A percentile compares a stretch with the other conserved stretches of the same genome.
Evolutionary conservation across 2,888 invertebrate species (phyloP).

Genomic region (Clivina fossor): DNA sequence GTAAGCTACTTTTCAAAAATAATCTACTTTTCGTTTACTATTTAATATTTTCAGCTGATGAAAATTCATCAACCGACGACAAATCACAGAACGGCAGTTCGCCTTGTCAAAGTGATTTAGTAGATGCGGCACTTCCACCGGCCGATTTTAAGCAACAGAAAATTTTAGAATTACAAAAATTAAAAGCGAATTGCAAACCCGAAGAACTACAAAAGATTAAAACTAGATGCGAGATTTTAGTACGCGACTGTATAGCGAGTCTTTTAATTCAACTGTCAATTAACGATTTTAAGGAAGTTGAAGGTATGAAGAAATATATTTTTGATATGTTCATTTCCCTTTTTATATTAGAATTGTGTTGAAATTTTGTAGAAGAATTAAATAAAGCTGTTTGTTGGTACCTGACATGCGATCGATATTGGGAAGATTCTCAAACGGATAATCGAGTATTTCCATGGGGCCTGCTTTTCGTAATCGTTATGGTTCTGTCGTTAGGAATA

Average conservation of each 20-base stretch:
- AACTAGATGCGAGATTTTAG: slow-evolving; percentile 61
- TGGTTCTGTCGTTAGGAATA: slow-evolving; percentile 78
- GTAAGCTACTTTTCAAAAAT: slow-evolving; percentile 14
- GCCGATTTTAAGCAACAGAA: slow-evolving; percentile 67
- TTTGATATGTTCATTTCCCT: too few species aligned
- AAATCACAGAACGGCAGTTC: slow-evolving; percentile 48
- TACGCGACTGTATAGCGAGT: slow-evolving; percentile 81
- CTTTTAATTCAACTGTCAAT: slow-evolving; percentile 76
- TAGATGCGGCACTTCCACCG: slow-evolving; percentile 70
- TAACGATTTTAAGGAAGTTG: slow-evolving; percentile 83
- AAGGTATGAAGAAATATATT: too few species aligned
- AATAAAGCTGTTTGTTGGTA: slow-evolving; percentile 91
- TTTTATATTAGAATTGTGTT: too few species aligned
- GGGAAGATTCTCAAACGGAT: slow-evolving; percentile 79
- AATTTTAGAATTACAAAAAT: slow-evolving; percentile 69
- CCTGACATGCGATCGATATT: slow-evolving; percentile 87
- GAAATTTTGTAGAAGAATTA: slow-evolving; percentile 79
- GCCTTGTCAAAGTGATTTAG: slow-evolving; percentile 64
- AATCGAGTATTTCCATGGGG: slow-evolving; percentile 83
- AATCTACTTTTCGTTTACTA: not conserved
- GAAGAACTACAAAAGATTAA: slow-evolving; percentile 74
- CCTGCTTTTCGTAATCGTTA: slow-evolving; percentile 72
- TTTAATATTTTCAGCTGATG: slow-evolving; percentile 16
- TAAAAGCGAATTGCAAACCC: slow-evolving; percentile 78
- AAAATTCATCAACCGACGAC: slow-evolving; percentile 43